Base-by-base conservation (phyloP, 2,888 invertebrate species). In the Graphium colonna region DNA sequence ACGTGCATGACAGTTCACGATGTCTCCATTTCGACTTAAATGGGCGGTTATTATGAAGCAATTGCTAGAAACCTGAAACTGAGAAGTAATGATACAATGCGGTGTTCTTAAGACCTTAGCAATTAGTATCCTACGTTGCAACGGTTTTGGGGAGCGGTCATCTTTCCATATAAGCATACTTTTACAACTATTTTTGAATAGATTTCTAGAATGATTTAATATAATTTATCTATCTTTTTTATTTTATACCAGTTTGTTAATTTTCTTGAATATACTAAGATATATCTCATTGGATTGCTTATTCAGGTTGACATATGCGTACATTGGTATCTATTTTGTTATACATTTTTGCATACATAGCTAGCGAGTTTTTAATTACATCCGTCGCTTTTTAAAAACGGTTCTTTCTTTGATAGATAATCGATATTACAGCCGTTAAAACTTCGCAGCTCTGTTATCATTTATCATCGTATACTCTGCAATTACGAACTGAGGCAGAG, bases 401-500 rank as follows among this genome's bases (percentile, higher is more conserved):
- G 16, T 16, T 7, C 36, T 18, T 4, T 36, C 36, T n/a, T n/a
- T n/a, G 45, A 45, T 45, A 33, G 33, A 7, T 36, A 45, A 16
- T 45, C 33, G 17, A 33, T 33, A 45, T 45, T 45, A 36, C 45
- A 45, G 17, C 45, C 45, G 17, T 36, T 45, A 33, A 45, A 36
- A 36, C 44, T 28, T 44, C 15, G 9, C 16, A 31, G 28, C 16
- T 44, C 33, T 9, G 33, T 33, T n/a, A 36, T 33, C 17, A 33
- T 33, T 45, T 33, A 45, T 45, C 33, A 17, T 36, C 33, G 45
- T 21, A 8, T n/a, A 33, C n/a, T 33, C 45, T 44, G 45, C 17
- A n/a, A 45, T 45, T 45, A 45, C 12, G 17, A 4, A 36, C 36
- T 36, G n/a, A 36, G n/a, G n/a, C 33, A 10, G 33, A 2, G n/a